Base-by-base conservation (phyloP, 2,113 vertebrate genomes). In the Prunella fulvescens region DNA sequence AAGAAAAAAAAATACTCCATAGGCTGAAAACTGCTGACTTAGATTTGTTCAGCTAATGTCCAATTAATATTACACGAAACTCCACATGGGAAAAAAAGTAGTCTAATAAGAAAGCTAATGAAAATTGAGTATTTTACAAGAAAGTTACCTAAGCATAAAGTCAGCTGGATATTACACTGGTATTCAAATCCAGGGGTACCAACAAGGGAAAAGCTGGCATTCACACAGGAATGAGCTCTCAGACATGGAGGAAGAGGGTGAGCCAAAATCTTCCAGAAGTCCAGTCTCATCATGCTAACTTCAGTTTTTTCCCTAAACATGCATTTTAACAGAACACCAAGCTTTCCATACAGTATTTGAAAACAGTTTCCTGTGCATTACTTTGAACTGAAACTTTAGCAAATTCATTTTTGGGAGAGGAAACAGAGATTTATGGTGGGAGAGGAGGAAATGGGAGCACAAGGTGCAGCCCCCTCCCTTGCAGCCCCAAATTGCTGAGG, bases 81-180 rank as follows among this genome's bases (percentile, higher is more conserved):
- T 56, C 33, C 60, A 92, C 67, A 73, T 6, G 16, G 47, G n/a
- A n/a, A 9, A 17, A 40, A 67, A 29, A 80, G 37, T 53, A 39
- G 40, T 29, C 78, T 79, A 93, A 60, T 81, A 86, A 67, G 48
- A 77, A 86, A 93, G 22, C 37, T 95, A 92, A 95, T 91, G 87
- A 95, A 93, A 95, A 93, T 28, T 26, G 79, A 96, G 48, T 61
- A 48, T 79, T 87, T 74, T 84, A 91, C 86, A 95, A 44, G 80
- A 40, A 84, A 86, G 53, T 79, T 58, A 93, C 70, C 39, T 64
- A 86, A 95, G 77, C 91, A 81, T 85, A 39, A 92, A 92, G 37
- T 50, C 44, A 69, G 72, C 31, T 65, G 45, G 61, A 26, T 79
- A 81, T n/a, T 31, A 45, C 18, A 5, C 14, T 17, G 18, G 3